phyloP scores from a whole-genome alignment of 2,113 vertebrate genomes.

The Cochlearius cochlearius region DNA sequence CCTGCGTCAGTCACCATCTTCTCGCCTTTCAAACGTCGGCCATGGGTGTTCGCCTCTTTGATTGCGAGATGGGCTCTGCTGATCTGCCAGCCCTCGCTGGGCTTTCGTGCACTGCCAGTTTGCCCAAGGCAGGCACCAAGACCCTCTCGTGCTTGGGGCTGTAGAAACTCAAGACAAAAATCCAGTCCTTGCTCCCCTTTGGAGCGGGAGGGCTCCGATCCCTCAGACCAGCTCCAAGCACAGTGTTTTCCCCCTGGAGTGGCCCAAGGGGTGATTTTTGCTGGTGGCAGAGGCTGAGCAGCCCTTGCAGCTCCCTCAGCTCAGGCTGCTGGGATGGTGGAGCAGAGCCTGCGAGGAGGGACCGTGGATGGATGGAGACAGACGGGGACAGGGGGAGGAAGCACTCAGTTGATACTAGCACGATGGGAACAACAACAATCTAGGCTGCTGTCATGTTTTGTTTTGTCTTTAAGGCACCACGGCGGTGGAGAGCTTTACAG shows the following conservation, averaged over 20 bases:
- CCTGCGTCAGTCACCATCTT: conserved; percentile 1
- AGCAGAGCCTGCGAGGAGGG: background rate
- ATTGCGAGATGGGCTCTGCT: background rate
- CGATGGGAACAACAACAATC: conserved; percentile 34
- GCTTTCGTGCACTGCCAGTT: background rate
- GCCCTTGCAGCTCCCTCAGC: background rate
- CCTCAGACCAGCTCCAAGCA: background rate
- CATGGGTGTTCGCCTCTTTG: background rate
- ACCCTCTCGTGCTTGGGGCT: background rate
- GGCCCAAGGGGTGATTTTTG: background rate
- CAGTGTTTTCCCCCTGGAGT: background rate
- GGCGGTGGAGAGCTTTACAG: background rate
- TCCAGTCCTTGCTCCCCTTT: background rate
- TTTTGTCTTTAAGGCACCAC: conserved; percentile 50
- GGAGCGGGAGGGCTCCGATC: fast-evolving
- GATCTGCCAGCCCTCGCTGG: background rate
- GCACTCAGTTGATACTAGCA: conserved; percentile 17
- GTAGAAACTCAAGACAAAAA: background rate
- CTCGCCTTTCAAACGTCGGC: background rate
- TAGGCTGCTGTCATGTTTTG: conserved; percentile 43
- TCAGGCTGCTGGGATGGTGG: background rate
- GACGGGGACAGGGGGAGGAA: conserved; percentile 24
- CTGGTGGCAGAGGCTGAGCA: background rate
- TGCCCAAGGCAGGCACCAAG: background rate
- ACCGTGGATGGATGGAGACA: background rate